A percentile compares a stretch with the other conserved stretches of the same genome.
These are phyloP conservation scores for Tachystola acroxantha DNA, from an alignment of 2,888 invertebrate species.

Conservation along the genomic window DNA sequence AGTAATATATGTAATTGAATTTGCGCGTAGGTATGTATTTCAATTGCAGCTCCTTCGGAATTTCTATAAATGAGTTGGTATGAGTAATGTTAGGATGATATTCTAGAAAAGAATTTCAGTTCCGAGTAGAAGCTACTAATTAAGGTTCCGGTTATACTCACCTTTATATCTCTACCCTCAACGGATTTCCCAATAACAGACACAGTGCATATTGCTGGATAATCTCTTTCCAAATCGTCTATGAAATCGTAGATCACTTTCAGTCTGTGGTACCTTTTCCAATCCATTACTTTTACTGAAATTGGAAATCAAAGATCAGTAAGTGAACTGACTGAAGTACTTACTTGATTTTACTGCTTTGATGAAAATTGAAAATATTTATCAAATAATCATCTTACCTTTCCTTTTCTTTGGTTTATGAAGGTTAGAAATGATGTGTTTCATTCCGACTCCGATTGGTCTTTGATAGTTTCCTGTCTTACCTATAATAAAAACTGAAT, in stretches of 20 bases:
- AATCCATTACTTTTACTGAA: slow-evolving; percentile 79
- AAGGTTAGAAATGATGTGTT: slow-evolving; percentile 33
- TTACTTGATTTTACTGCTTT: too few species aligned
- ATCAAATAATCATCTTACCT: too few species aligned
- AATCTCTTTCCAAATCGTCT: slow-evolving; percentile 86
- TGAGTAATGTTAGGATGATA: too few species aligned
- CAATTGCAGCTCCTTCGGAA: too few species aligned
- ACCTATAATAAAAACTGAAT: too few species aligned
- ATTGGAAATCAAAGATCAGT: slow-evolving; percentile 6
- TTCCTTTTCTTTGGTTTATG: slow-evolving; percentile 39
- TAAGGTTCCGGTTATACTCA: too few species aligned
- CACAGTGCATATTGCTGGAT: slow-evolving; percentile 85
- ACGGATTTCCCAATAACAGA: slow-evolving; percentile 87
- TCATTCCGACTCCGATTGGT: slow-evolving; percentile 5
- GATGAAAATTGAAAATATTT: too few species aligned
- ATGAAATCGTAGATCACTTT: slow-evolving; percentile 86
- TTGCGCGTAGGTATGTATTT: too few species aligned
- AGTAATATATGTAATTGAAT: too few species aligned
- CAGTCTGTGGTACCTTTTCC: slow-evolving; percentile 87
- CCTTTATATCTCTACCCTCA: slow-evolving; percentile 86
- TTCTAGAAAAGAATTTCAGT: too few species aligned
- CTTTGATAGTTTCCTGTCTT: not conserved
- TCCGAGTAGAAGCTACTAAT: too few species aligned
- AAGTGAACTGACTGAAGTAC: not conserved
- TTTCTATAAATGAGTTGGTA: too few species aligned